phyloP scores from a whole-genome alignment of 2,888 invertebrate species.

The Thereva unica region DNA sequence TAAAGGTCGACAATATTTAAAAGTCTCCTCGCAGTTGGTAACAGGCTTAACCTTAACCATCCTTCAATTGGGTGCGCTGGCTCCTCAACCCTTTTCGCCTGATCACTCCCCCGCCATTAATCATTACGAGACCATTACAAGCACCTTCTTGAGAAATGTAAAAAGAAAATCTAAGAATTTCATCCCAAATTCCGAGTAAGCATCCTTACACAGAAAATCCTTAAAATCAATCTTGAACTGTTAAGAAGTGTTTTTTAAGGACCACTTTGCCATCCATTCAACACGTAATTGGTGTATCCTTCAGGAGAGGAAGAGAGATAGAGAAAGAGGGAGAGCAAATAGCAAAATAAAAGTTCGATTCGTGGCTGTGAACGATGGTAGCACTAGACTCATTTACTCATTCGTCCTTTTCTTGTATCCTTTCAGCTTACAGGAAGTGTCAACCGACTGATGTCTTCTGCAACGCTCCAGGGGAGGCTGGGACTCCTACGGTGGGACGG shows the following conservation, averaged over 20 bases:
- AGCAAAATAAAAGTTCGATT: too few species aligned
- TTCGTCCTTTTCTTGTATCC: constrained; percentile 2
- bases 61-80: too few species aligned
- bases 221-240: constrained; percentile 2
- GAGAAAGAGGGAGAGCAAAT: not conserved
- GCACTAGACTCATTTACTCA: not conserved
- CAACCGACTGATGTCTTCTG: constrained; percentile 87
- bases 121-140: not conserved
- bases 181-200: constrained; percentile 11
- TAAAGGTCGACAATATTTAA: too few species aligned
- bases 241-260: constrained; percentile 21
- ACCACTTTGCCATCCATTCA: constrained; percentile 5
- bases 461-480: constrained; percentile 66
- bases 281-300: not conserved
- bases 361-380: too few species aligned
- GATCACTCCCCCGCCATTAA: not conserved
- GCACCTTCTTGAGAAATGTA: not conserved
- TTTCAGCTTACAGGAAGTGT: constrained; percentile 85
- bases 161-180: constrained; percentile 16
- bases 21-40: too few species aligned
- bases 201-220: constrained; percentile 10
- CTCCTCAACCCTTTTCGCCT: too few species aligned
- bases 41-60: too few species aligned
- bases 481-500: constrained; percentile 60
- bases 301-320: not conserved